Conservation (phyloP, 2,113 vertebrate genomes). For the Callionymus lyra region DNA sequence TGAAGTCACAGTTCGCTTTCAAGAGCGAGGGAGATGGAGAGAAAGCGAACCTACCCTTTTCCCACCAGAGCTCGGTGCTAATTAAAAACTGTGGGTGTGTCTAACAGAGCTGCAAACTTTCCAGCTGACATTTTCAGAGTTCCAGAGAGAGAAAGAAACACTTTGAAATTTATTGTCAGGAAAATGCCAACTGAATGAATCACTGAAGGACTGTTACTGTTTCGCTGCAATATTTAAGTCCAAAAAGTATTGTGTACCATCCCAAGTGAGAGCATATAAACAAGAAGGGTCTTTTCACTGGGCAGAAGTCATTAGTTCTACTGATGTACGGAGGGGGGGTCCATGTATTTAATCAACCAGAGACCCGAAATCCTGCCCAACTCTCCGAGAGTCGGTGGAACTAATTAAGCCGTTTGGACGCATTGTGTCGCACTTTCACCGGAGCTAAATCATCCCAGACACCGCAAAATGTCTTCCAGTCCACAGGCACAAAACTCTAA, state of each 20-base stretch:
- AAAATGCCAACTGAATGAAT: conserved; percentile 42
- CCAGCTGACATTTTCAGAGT: conserved; percentile 41
- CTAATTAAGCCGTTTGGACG: conserved; percentile 29
- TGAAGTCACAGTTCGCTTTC: neutral
- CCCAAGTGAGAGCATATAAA: conserved; percentile 2
- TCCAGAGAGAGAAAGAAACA: conserved; percentile 17
- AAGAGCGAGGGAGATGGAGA: neutral
- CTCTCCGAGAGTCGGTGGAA: conserved; percentile 24
- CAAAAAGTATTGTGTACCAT: too few relatives aligned
- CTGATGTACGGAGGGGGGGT: conserved; percentile 15
- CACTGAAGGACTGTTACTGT: conserved; percentile 12
- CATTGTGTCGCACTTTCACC: conserved; percentile 20
- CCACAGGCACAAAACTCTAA: too few relatives aligned
- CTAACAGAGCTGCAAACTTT: conserved; percentile 27
- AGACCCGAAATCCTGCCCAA: conserved; percentile 25
- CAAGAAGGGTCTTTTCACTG: neutral
- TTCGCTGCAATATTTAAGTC: neutral
- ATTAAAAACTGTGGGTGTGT: conserved; percentile 34
- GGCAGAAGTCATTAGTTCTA: conserved; percentile 8
- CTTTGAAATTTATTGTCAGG: conserved; percentile 30
- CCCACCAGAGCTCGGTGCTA: conserved; percentile 15
- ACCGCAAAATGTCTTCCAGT: neutral
- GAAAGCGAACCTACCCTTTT: conserved; percentile 11
- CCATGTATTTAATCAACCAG: conserved; percentile 24
- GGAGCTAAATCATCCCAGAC: neutral